Evolutionary conservation across 2,797 vertebrate genomes (phyloP).

Genomic region (Sebastes trivittatus): DNA sequence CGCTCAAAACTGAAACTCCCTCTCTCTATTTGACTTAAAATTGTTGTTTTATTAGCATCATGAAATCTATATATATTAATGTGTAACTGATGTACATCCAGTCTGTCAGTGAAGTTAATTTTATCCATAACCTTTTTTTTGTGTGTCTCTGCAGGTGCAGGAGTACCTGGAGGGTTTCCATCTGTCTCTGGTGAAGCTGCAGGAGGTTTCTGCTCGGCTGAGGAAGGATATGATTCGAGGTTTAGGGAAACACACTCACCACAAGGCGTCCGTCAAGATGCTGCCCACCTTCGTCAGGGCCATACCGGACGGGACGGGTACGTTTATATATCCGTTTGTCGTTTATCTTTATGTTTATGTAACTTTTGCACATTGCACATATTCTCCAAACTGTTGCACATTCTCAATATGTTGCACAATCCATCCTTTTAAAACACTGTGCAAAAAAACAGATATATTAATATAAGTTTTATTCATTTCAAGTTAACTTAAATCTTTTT

Average conservation of each 20-base stretch:
- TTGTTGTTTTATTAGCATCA: background rate
- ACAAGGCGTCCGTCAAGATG: constrained; percentile 81
- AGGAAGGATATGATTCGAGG: constrained; percentile 75
- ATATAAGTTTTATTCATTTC: too few relatives aligned
- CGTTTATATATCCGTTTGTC: background rate
- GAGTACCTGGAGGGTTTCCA: constrained; percentile 70
- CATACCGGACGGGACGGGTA: constrained; percentile 85
- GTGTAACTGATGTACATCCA: background rate
- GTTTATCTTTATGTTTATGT: too few relatives aligned
- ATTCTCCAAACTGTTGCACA: background rate
- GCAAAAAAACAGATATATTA: background rate
- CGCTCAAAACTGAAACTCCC: background rate
- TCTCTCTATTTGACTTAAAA: background rate
- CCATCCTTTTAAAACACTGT: background rate
- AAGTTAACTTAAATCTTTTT: too few relatives aligned
- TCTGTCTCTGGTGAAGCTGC: constrained; percentile 72
- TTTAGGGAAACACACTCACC: constrained; percentile 66
- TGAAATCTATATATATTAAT: background rate
- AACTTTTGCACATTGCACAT: too few relatives aligned
- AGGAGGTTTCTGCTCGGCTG: constrained; percentile 74
- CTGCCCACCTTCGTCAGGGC: constrained; percentile 87
- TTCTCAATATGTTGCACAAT: background rate
- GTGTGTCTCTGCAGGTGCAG: constrained; percentile 67
- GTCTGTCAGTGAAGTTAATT: background rate
- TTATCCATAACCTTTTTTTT: background rate